Evolutionary conservation across 2,888 invertebrate species (phyloP), one percentile per base, ranked within the genome.

Genomic region (Ochlodes sylvanus): DNA sequence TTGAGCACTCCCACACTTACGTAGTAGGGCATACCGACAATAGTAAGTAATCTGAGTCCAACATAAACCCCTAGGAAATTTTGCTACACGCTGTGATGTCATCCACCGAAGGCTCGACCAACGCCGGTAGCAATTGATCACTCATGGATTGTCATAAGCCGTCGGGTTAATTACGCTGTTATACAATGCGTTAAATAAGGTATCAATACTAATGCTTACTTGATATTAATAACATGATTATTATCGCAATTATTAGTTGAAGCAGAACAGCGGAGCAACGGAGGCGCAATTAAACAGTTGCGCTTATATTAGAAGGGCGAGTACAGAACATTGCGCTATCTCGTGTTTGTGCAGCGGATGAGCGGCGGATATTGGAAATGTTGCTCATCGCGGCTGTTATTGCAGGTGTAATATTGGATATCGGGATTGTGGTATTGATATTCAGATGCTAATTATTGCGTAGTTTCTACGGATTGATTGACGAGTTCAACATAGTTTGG

Each of bases 331-430:
- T 42, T 27, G 17, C 47, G 63, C 63, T 71, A 71, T 71, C 71
- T 68, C 50, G 65, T 71, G 71, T 71, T 69, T 69, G 69, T 54
- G 54, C 71, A 71, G 71, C 68, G 69, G 58, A 63, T 64, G 66
- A 63, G 54, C 63, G 55, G 19, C 55, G 52, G 69, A 68, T 71
- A 68, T 56, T 62, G 58, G 56, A 62, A 64, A 69, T 68, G 68
- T 69, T 69, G 68, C 41, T 63, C 63, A 41, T 63, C 63, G 66
- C 38, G 55, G 14, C n/a, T 69, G 71, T 69, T 69, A 69, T 71
- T 71, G 65, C 71, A 71, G 69, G 68, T 68, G 62, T 68, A 62
- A 71, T 69, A 68, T 68, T 57, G 65, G 62, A 70, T 64, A 64
- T 67, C 38, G 62, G 19, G 38, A 63, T 52, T 63, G 50, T 50